These are phyloP conservation scores for Acanthopagrus latus DNA, from an alignment of 2,797 vertebrate genomes.

Conservation along the genomic window DNA sequence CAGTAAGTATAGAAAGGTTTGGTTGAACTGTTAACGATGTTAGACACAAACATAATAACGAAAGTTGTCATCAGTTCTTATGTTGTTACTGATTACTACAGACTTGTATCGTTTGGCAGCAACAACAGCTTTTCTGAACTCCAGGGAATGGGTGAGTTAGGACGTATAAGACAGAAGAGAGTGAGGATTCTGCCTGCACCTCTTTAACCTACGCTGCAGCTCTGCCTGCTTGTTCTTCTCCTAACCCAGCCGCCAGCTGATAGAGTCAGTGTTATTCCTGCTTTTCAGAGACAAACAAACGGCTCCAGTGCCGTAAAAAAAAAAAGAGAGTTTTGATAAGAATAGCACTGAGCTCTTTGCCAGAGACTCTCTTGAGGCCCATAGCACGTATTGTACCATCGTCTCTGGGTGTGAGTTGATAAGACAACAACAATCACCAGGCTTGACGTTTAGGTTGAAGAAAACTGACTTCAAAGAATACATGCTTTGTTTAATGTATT, in stretches of 20 bases:
- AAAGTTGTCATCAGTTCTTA: slow-evolving; percentile 7
- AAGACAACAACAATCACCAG: neutral
- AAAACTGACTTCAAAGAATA: slow-evolving; percentile 2
- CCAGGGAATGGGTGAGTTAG: slow-evolving; percentile 84
- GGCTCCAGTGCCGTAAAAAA: slow-evolving; percentile 20
- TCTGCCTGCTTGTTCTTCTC: slow-evolving; percentile 58
- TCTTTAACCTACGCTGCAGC: slow-evolving; percentile 66
- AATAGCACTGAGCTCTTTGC: slow-evolving; percentile 8
- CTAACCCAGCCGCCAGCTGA: slow-evolving; percentile 68
- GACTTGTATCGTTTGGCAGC: slow-evolving; percentile 78
- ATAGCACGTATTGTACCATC: slow-evolving; percentile 5
- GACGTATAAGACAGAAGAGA: slow-evolving; percentile 33
- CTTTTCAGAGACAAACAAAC: slow-evolving; percentile 42
- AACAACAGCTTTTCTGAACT: slow-evolving; percentile 71
- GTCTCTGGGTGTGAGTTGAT: slow-evolving; percentile 5
- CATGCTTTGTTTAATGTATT: slow-evolving; percentile 19
- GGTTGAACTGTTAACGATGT: slow-evolving; percentile 13
- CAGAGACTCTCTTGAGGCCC: slow-evolving; percentile 13
- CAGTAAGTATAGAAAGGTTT: slow-evolving; percentile 82
- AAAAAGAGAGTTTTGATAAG: slow-evolving; percentile 38
- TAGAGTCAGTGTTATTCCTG: slow-evolving; percentile 47
- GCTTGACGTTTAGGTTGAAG: neutral
- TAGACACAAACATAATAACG: slow-evolving; percentile 10
- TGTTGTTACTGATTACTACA: slow-evolving; percentile 70
- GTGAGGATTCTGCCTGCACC: slow-evolving; percentile 54